These are phyloP conservation scores for Acipenser transmontanus DNA, from an alignment of 2,797 vertebrate genomes.

Conservation along the genomic window DNA sequence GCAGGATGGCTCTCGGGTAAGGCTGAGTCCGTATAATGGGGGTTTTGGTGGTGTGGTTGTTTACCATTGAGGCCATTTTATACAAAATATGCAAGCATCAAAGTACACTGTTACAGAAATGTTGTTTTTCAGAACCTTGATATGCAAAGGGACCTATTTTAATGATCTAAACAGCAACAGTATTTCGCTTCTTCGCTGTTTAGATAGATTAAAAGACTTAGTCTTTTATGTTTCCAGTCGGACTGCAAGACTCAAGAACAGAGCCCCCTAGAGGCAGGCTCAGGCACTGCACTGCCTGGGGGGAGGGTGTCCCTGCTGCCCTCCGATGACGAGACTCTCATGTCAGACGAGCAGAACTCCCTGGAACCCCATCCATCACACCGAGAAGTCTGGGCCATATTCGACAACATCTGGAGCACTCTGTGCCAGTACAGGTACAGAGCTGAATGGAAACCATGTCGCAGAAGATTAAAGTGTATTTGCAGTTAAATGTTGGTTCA, in stretches of 20 bases:
- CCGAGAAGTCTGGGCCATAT: constrained; percentile 77
- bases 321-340: constrained; percentile 41
- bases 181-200: too few species aligned
- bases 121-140: too few species aligned
- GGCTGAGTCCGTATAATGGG: background rate
- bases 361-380: constrained; percentile 41
- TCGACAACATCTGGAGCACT: constrained; percentile 79
- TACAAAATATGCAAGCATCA: too few species aligned
- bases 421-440: constrained; percentile 71
- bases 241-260: constrained; percentile 4
- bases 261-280: background rate
- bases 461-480: too few species aligned
- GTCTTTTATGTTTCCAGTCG: background rate
- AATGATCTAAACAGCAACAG: too few species aligned
- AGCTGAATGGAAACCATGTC: too few species aligned
- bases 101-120: too few species aligned
- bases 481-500: too few species aligned
- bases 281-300: background rate
- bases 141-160: too few species aligned
- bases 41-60: too few species aligned
- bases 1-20: constrained; percentile 45
- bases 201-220: too few species aligned
- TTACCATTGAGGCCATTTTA: too few species aligned
- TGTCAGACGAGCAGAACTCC: constrained; percentile 42
- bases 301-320: constrained; percentile 23